A percentile compares a stretch with the other conserved stretches of the same genome.
Conservation (phyloP, 2,797 vertebrate genomes). For the Bryconaethiops microstoma region DNA sequence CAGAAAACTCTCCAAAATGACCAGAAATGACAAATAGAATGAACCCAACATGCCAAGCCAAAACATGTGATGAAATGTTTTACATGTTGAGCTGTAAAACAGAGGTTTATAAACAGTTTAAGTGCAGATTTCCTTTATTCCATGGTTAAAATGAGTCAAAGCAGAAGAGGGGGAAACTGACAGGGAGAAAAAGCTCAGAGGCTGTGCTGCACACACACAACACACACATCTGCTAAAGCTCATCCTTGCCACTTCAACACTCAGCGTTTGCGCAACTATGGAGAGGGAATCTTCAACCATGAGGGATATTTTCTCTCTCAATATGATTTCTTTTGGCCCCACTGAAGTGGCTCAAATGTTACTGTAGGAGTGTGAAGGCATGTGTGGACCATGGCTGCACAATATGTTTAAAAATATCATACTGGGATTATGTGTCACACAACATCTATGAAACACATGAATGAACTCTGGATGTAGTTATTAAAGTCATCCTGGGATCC, state of each 20-base stretch:
- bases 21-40: background rate
- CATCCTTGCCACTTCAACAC: conserved; percentile 67
- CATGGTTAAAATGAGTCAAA: conserved; percentile 37
- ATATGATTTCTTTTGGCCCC: conserved; percentile 33
- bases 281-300: conserved; percentile 39
- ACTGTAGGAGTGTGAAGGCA: conserved; percentile 42
- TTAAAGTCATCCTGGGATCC: no score
- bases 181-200: conserved; percentile 52
- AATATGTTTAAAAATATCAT: background rate
- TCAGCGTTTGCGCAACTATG: conserved; percentile 60
- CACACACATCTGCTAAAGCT: conserved; percentile 75
- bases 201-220: conserved; percentile 52
- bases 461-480: no score
- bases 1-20: background rate
- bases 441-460: no score
- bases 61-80: conserved; percentile 2
- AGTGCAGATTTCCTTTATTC: conserved; percentile 26
- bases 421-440: no score
- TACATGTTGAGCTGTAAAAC: conserved; percentile 25
- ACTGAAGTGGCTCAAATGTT: conserved; percentile 45
- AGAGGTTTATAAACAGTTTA: conserved; percentile 35
- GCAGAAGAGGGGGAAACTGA: conserved; percentile 44
- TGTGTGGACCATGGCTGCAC: conserved; percentile 12
- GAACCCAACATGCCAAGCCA: background rate
- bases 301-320: conserved; percentile 48